Percentiles rank a stretch among this genome's conserved stretches.
These are phyloP conservation scores for Priocnemis perturbator DNA, from an alignment of 2,888 invertebrate species.

Conservation along the genomic window DNA sequence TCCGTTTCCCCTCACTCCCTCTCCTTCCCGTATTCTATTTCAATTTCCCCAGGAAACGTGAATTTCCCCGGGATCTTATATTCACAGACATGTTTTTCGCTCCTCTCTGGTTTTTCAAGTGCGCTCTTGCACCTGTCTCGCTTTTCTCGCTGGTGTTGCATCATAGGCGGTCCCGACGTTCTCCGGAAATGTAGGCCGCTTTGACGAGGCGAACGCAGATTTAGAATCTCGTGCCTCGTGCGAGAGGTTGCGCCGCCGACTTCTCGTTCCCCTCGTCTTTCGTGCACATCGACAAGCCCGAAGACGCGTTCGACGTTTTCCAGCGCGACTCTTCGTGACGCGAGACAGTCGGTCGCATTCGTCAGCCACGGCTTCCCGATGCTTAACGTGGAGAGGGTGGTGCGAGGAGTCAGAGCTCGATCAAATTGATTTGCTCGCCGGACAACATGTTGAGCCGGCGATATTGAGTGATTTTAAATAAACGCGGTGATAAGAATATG, in stretches of 20 bases:
- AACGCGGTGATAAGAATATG: too few species aligned
- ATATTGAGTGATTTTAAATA: too few species aligned
- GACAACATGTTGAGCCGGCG: too few species aligned
- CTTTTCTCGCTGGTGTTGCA: constrained; percentile 37
- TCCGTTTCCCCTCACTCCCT: too few species aligned
- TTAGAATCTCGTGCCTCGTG: constrained; percentile 37
- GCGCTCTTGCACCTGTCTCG: constrained; percentile 45
- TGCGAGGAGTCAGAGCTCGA: too few species aligned
- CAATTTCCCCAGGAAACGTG: too few species aligned
- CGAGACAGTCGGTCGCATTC: not conserved
- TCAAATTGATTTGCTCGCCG: too few species aligned
- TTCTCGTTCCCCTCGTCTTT: not conserved
- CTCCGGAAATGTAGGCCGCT: constrained; percentile 52
- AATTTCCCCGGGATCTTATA: too few species aligned
- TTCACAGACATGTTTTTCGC: not conserved
- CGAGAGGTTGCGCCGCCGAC: not conserved
- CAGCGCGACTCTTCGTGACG: constrained; percentile 21
- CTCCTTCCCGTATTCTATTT: too few species aligned
- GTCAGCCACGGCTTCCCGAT: too few species aligned
- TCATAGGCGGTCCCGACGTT: constrained; percentile 30
- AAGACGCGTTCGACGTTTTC: constrained; percentile 36
- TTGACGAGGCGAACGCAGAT: constrained; percentile 43
- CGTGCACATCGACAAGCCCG: constrained; percentile 11
- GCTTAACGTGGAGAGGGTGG: too few species aligned
- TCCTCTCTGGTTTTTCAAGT: constrained; percentile 11